Evolutionary conservation across 2,797 vertebrate species (phyloP).

Genomic region (Microctenopoma lineatum): DNA sequence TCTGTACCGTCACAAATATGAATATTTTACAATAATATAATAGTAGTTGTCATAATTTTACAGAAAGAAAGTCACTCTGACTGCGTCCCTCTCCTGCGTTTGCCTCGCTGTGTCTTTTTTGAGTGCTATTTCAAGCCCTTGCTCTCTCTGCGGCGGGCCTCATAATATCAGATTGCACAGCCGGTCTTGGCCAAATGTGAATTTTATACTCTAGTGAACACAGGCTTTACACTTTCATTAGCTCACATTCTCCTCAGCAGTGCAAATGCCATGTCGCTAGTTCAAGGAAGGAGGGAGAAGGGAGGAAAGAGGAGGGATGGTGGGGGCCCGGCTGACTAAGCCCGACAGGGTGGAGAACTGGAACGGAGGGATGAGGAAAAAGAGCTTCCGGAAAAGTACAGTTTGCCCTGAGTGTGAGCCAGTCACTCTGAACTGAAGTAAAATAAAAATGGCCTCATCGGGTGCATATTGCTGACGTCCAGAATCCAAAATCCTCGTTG

Average conservation of each 20-base stretch:
- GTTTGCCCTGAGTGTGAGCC: conserved; percentile 51
- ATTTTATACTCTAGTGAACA: conserved; percentile 89
- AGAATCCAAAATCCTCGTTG: background rate
- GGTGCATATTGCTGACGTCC: conserved; percentile 29
- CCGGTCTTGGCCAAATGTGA: conserved; percentile 85
- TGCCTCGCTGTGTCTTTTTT: conserved; percentile 50
- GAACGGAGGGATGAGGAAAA: conserved; percentile 33
- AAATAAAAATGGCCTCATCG: conserved; percentile 17
- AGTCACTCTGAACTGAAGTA: conserved; percentile 14
- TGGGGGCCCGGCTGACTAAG: conserved; percentile 68
- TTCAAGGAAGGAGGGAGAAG: conserved; percentile 51
- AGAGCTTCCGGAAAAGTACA: conserved; percentile 68
- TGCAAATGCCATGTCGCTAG: conserved; percentile 85
- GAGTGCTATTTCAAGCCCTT: conserved; percentile 50
- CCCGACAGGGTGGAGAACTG: conserved; percentile 62
- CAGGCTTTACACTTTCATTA: conserved; percentile 90
- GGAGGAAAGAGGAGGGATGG: conserved; percentile 36
- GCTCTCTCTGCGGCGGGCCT: conserved; percentile 66
- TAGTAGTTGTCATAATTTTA: conserved; percentile 1
- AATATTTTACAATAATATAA: background rate
- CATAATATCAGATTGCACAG: conserved; percentile 88
- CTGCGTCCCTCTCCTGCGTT: conserved; percentile 36
- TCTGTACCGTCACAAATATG: background rate
- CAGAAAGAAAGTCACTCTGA: conserved; percentile 23
- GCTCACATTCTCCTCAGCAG: conserved; percentile 87